Percentiles rank a stretch among this genome's conserved stretches.
Evolutionary conservation across 2,113 vertebrate genomes (phyloP).

Genomic region (Chrysochloris asiatica): DNA sequence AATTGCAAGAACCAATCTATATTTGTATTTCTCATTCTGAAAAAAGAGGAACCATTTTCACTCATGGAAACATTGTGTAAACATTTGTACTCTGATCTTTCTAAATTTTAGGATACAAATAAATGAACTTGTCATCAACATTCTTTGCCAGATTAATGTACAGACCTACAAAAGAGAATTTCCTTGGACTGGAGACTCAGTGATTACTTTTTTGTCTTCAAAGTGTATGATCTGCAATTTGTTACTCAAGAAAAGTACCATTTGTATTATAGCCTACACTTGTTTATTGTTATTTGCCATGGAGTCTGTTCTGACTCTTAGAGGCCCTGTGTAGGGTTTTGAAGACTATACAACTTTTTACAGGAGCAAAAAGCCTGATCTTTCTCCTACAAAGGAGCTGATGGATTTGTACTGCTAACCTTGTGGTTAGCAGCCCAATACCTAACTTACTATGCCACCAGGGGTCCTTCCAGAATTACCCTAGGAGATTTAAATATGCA

Average conservation of each 20-base stretch:
- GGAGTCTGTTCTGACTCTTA: too few relatives aligned
- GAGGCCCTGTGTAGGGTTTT: too few relatives aligned
- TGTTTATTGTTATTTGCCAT: too few relatives aligned
- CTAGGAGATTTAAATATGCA: too few relatives aligned
- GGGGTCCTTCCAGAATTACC: too few relatives aligned
- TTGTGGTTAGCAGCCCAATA: too few relatives aligned
- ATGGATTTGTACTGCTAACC: too few relatives aligned
- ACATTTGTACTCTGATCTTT: constrained; percentile 7
- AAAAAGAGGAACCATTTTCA: constrained; percentile 21
- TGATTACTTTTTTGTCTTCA: constrained; percentile 35
- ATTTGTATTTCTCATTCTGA: not conserved
- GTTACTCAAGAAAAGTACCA: constrained; percentile 6
- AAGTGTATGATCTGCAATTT: constrained; percentile 44
- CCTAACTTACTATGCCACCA: too few relatives aligned
- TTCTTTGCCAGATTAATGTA: constrained; percentile 43
- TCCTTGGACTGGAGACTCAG: constrained; percentile 15
- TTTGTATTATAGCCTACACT: not conserved
- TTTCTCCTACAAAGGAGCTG: too few relatives aligned
- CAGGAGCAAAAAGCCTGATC: too few relatives aligned
- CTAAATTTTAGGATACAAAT: constrained; percentile 49
- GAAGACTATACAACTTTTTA: too few relatives aligned
- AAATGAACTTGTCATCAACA: constrained; percentile 21
- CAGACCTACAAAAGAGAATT: constrained; percentile 4
- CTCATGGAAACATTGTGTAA: constrained; percentile 24
- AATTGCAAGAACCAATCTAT: not conserved